phyloP scores from a whole-genome alignment of 2,113 vertebrate genomes.

The Calcarius ornatus region DNA sequence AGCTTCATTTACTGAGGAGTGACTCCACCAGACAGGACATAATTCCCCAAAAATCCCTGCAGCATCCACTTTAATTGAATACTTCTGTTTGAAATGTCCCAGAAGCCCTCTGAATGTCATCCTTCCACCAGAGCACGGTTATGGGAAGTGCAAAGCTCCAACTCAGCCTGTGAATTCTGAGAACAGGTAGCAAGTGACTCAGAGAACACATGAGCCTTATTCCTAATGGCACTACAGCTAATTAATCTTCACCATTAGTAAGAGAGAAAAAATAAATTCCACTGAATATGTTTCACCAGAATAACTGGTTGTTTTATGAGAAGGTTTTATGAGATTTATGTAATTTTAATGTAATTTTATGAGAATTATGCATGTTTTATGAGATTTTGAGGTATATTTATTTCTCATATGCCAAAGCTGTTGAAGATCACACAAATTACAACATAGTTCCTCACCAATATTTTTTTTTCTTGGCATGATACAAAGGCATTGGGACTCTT shows the following conservation, averaged over 20 bases:
- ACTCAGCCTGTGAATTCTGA: not conserved
- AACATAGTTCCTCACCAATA: not conserved
- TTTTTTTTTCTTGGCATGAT: not conserved
- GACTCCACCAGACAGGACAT: not conserved
- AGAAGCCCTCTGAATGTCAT: not conserved
- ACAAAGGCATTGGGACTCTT: not conserved
- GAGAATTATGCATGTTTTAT: not conserved
- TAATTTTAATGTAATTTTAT: not conserved
- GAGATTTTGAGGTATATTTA: not conserved
- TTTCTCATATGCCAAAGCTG: not conserved
- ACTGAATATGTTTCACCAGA: not conserved
- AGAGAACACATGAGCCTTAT: not conserved
- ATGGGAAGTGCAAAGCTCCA: not conserved
- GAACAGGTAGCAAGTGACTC: not conserved
- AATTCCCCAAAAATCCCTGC: not conserved
- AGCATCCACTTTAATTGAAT: not conserved
- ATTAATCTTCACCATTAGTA: constrained; percentile 18
- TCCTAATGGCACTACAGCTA: not conserved
- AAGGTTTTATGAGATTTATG: not conserved
- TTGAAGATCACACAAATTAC: not conserved
- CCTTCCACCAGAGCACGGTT: not conserved
- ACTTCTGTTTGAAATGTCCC: not conserved
- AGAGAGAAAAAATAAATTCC: not conserved
- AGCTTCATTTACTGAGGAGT: not conserved
- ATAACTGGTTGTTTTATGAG: not conserved